Percentiles rank a stretch among this genome's conserved stretches.
These are phyloP conservation scores for Balaeniceps rex DNA, from an alignment of 2,113 vertebrate genomes.

Conservation along the genomic window DNA sequence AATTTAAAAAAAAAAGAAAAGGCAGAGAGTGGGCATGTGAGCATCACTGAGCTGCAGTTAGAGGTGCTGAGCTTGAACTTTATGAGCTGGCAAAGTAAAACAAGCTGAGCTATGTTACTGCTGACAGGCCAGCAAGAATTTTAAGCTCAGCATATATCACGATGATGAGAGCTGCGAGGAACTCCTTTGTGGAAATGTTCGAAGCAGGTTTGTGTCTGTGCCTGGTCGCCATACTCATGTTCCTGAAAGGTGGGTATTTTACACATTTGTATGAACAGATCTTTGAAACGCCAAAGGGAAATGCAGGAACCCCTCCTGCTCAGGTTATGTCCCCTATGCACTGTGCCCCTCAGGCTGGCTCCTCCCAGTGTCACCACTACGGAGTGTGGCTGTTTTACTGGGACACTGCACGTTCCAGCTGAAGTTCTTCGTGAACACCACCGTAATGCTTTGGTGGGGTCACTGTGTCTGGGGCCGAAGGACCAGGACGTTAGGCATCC, in stretches of 20 bases:
- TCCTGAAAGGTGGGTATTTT: background rate
- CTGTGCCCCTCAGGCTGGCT: background rate
- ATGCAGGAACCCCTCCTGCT: rapidly evolving
- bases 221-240: rapidly evolving
- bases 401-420: background rate
- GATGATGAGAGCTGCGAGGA: background rate
- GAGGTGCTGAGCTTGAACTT: background rate
- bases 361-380: rapidly evolving
- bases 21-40: background rate
- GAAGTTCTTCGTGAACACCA: background rate
- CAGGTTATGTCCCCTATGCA: background rate
- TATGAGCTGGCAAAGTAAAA: background rate
- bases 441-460: rapidly evolving
- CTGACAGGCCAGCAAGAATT: background rate
- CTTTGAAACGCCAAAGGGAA: background rate
- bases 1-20: too few relatives aligned
- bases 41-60: background rate
- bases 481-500: background rate
- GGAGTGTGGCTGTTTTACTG: background rate
- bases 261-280: background rate
- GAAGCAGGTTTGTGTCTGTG: background rate
- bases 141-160: background rate
- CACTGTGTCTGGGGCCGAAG: background rate
- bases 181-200: background rate
- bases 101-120: background rate